phyloP scores from a whole-genome alignment of 2,888 invertebrate species.

The Latheticus oryzae region DNA sequence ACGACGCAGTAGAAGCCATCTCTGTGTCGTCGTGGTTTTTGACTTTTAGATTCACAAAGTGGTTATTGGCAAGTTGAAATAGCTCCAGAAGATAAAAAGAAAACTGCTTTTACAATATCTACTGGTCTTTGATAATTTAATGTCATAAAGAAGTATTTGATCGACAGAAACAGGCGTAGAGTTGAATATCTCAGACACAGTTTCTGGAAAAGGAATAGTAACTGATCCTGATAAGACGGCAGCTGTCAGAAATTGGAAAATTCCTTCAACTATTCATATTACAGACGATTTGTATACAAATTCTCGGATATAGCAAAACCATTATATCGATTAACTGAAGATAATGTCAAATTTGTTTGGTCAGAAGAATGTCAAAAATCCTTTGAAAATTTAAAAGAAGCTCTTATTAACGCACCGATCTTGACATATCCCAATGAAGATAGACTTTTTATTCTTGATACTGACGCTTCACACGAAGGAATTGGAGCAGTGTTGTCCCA shows the following conservation, averaged over 20 bases:
- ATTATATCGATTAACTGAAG: no score
- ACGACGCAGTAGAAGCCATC: slow-evolving; percentile 45
- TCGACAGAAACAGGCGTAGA: not conserved
- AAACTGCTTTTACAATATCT: slow-evolving; percentile 48
- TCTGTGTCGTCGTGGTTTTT: slow-evolving; percentile 38
- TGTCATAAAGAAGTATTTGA: slow-evolving; percentile 44
- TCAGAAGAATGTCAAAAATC: no score
- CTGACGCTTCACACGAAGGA: no score
- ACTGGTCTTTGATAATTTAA: slow-evolving; percentile 48
- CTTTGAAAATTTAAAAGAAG: no score
- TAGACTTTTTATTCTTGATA: no score
- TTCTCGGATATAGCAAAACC: no score
- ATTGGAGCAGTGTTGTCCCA: no score
- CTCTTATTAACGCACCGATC: no score
- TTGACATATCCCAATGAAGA: no score
- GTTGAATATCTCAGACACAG: slow-evolving; percentile 31
- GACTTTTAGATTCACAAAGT: slow-evolving; percentile 41
- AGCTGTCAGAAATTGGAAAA: slow-evolving; percentile 23
- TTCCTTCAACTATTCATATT: no score
- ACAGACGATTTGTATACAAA: no score
- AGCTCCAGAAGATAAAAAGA: slow-evolving; percentile 41
- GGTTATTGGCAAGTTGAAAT: slow-evolving; percentile 44
- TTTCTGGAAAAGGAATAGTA: slow-evolving; percentile 7
- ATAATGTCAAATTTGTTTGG: no score
- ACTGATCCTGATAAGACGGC: slow-evolving; percentile 5